phyloP scores from a whole-genome alignment of 2,888 invertebrate species.

The Gisinianus flammeolus region DNA sequence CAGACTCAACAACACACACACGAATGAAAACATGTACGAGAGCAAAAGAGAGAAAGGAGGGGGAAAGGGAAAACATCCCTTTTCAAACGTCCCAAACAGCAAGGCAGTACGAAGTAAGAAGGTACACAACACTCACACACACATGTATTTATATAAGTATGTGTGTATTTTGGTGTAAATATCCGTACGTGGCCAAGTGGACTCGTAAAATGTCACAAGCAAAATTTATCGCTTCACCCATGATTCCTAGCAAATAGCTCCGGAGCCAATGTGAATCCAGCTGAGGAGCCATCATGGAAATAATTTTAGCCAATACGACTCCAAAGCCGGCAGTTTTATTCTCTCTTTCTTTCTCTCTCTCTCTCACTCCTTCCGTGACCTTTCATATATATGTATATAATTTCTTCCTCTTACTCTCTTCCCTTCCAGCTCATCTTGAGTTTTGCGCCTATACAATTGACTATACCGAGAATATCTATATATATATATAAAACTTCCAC shows the following conservation, averaged over 20 bases:
- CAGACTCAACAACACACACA: neutral
- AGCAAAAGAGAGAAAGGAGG: neutral
- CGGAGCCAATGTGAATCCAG: conserved; percentile 46
- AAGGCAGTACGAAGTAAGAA: neutral
- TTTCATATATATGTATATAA: neutral
- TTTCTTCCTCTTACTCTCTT: neutral
- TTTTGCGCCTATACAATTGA: neutral
- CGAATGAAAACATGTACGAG: neutral
- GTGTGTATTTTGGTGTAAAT: neutral
- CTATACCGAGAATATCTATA: neutral
- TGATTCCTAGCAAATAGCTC: conserved; percentile 47
- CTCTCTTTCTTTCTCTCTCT: neutral
- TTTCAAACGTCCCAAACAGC: neutral
- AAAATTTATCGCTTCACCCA: conserved; percentile 57
- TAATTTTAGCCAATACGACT: conserved; percentile 45
- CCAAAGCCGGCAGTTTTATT: conserved; percentile 6
- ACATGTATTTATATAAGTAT: neutral
- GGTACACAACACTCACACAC: neutral
- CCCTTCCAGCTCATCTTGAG: neutral
- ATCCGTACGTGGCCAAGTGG: neutral
- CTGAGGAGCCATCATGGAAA: conserved; percentile 53
- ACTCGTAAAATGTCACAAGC: conserved; percentile 53
- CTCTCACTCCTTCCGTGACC: neutral
- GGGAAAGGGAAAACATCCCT: neutral
- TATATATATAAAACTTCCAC: neutral